Evolutionary conservation across 2,113 vertebrate species (phyloP), one percentile per base, ranked within the genome.

Genomic region (Columba janthina): DNA sequence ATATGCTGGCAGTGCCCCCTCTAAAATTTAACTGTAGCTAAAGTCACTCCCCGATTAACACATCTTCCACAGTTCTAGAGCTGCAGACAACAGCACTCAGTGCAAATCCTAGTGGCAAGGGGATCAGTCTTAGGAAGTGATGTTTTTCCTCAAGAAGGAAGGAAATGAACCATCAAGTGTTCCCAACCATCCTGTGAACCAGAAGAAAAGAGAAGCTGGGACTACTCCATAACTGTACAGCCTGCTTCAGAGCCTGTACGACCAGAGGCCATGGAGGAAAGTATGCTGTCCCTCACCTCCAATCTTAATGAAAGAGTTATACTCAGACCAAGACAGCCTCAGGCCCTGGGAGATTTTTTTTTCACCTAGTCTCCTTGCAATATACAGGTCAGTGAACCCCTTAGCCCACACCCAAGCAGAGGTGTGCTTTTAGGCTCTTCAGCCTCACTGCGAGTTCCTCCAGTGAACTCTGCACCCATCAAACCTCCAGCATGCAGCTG

Each of bases 71-170:
- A 81, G 40, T 57, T 74, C 64, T 73, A 32, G 15, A 80, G 46
- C 24, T 89, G 40, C 28, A 60, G 20, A 48, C 31, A 57, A n/a
- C 60, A 61, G 11, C 29, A 56, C 25, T 69, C 32, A 62, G 50
- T n/a, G 19, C 40, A 89, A 76, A 73, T 83, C 36, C 29, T 50
- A 31, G 29, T 31, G 42, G 34, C 64, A 82, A 53, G 24, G 36
- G 28, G 31, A 50, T 25, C 56, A 31, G 18, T 77, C 74, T 79
- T 62, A 86, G 62, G 83, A 95, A 88, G 40, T 72, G 20, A 80
- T 70, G 69, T 24, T 85, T 84, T 88, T 92, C 80, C 34, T 77
- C 36, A 70, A 77, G 73, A 51, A 73, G 11, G 76, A 92, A 86
- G 32, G 67, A 92, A 86, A 88, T 32, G 28, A 26, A 83, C 31